Evolutionary conservation across 2,888 invertebrate genomes (phyloP).

Genomic region (Timema podura): DNA sequence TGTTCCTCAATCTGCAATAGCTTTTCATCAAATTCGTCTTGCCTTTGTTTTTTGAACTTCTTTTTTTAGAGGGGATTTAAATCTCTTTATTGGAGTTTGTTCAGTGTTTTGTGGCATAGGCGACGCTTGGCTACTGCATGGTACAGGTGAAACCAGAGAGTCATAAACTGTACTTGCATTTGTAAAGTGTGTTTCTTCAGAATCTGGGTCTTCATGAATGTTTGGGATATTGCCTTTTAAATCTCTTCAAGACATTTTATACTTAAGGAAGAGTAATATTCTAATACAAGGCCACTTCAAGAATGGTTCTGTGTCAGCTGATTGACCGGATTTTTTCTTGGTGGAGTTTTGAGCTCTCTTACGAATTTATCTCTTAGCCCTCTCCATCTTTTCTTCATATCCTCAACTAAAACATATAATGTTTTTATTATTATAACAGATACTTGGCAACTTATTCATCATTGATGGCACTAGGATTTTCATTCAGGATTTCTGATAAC

Average conservation of each 20-base stretch:
- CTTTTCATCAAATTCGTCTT: not conserved
- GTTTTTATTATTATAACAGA: not conserved
- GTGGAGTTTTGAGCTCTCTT: not conserved
- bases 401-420: conserved; percentile 10
- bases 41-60: not conserved
- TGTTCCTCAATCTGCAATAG: not conserved
- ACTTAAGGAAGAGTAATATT: not conserved
- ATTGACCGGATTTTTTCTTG: conserved; percentile 12
- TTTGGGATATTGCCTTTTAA: conserved; percentile 9
- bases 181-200: not conserved
- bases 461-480: not conserved
- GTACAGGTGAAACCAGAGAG: not conserved
- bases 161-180: not conserved
- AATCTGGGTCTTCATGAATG: not conserved
- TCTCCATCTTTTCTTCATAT: conserved; percentile 4
- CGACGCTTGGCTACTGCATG: not conserved
- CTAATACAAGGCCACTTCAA: conserved; percentile 3
- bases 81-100: not conserved
- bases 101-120: not conserved
- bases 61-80: not conserved
- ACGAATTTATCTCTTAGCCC: not conserved
- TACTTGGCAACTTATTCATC: conserved; percentile 7
- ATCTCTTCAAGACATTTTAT: not conserved
- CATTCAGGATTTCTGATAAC: conserved; percentile 9
- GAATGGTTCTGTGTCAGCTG: not conserved